phyloP scores from a whole-genome alignment of 2,888 invertebrate species.

The Rutpela maculata region DNA sequence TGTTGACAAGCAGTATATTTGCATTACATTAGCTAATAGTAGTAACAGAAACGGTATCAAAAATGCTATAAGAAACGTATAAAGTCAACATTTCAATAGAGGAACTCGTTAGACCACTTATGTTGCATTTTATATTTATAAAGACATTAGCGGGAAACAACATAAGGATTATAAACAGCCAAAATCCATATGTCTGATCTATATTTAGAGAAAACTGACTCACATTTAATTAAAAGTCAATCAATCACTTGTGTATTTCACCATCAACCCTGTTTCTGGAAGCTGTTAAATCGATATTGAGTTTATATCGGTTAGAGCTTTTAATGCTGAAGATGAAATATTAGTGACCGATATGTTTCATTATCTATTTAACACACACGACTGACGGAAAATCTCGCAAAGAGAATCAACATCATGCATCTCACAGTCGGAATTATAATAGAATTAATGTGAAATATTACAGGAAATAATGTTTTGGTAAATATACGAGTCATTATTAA shows the following conservation, averaged over 20 bases:
- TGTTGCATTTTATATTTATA: too few relatives aligned
- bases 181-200: conserved; percentile 5
- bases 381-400: background rate
- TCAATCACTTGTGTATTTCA: conserved; percentile 28
- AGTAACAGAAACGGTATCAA: too few relatives aligned
- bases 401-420: background rate
- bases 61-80: too few relatives aligned
- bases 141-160: too few relatives aligned
- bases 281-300: conserved; percentile 11
- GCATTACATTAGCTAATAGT: too few relatives aligned
- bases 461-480: background rate
- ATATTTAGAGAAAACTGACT: conserved; percentile 24
- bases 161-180: too few relatives aligned
- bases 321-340: conserved; percentile 4
- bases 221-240: conserved; percentile 27
- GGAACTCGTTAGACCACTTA: too few relatives aligned
- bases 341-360: background rate
- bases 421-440: background rate
- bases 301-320: background rate
- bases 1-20: too few relatives aligned
- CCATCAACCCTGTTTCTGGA: conserved; percentile 13
- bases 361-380: background rate
- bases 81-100: too few relatives aligned
- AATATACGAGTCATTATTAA: background rate
- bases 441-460: background rate